A percentile compares a stretch with the other conserved stretches of the same genome.
phyloP scores from a whole-genome alignment of 2,888 invertebrate species.

The Lacanobia oleracea region DNA sequence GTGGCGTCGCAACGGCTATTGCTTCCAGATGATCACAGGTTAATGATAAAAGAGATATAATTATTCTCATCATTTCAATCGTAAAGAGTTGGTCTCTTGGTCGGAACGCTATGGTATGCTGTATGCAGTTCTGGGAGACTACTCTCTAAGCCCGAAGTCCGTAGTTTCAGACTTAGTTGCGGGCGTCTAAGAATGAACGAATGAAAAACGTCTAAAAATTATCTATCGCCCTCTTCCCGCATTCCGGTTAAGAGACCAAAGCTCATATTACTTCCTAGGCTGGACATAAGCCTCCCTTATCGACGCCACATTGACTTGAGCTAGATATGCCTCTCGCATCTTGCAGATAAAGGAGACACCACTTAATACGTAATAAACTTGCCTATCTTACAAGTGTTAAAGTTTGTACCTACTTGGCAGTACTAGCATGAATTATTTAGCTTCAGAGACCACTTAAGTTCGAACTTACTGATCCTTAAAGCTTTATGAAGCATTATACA shows the following conservation, averaged over 20 bases:
- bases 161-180: too few relatives aligned
- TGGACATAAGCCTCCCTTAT: background rate
- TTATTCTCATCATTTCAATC: background rate
- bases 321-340: background rate
- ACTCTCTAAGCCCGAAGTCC: too few relatives aligned
- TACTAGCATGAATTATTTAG: slow-evolving; percentile 17
- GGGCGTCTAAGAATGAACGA: too few relatives aligned
- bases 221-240: background rate
- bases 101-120: too few relatives aligned
- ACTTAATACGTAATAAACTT: slow-evolving; percentile 10
- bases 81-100: too few relatives aligned
- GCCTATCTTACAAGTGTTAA: slow-evolving; percentile 15
- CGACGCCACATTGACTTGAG: background rate
- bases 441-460: slow-evolving; percentile 9
- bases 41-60: background rate
- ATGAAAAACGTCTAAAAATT: too few relatives aligned
- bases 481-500: slow-evolving; percentile 1
- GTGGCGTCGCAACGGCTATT: too few relatives aligned
- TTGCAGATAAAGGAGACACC: background rate
- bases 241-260: background rate
- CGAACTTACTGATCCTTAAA: background rate
- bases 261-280: background rate
- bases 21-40: too few relatives aligned
- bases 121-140: too few relatives aligned
- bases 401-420: slow-evolving; percentile 9